Conservation (phyloP, 2,113 vertebrate species). For the Argyrosomus japonicus region DNA sequence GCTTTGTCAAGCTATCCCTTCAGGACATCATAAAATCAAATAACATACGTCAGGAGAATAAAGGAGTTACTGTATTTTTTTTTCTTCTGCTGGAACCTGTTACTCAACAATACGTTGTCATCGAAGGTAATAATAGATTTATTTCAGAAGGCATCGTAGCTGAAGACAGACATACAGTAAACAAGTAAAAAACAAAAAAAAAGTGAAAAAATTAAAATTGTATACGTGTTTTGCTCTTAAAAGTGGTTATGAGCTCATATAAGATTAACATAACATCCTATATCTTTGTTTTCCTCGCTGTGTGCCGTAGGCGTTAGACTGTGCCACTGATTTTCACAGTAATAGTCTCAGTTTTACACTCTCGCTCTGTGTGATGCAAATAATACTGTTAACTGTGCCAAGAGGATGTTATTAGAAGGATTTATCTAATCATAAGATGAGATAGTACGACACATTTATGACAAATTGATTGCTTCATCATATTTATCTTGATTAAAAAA, state of each 20-base stretch:
- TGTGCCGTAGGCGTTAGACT: not conserved
- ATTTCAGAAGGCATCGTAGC: conserved; percentile 16
- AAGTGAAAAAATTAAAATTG: too few species aligned
- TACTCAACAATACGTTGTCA: conserved; percentile 7
- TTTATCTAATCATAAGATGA: not conserved
- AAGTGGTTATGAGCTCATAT: not conserved
- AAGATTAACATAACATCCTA: not conserved
- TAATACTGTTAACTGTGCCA: not conserved
- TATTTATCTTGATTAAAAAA: not conserved
- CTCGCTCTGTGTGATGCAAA: not conserved
- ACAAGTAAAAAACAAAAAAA: not conserved
- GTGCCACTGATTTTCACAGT: not conserved
- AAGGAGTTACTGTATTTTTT: conserved; percentile 28
- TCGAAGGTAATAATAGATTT: conserved; percentile 48
- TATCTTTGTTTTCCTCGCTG: not conserved
- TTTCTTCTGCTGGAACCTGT: conserved; percentile 4
- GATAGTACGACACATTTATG: too few species aligned
- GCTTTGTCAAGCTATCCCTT: conserved; percentile 45
- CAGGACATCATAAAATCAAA: conserved; percentile 63
- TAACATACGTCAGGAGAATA: conserved; percentile 29
- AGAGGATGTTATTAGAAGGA: not conserved
- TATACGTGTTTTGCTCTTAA: not conserved
- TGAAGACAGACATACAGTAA: conserved; percentile 18
- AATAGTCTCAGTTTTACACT: not conserved
- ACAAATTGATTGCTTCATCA: not conserved